Base-by-base conservation (phyloP, 2,113 vertebrate species). In the Platycercus adscitus region DNA sequence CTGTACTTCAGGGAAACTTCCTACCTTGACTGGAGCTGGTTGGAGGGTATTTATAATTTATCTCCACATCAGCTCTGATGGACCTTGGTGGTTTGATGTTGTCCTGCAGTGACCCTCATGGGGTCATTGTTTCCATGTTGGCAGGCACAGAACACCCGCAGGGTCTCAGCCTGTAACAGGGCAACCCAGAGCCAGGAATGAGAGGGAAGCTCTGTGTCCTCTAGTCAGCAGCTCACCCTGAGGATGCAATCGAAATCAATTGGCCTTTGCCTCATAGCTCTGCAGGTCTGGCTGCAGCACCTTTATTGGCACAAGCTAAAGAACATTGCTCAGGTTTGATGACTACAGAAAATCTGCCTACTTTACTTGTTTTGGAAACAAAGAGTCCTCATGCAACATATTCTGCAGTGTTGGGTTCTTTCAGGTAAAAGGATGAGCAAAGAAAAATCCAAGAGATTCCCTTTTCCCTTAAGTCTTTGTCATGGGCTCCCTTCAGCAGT, bases 11-110 rank as follows among this genome's bases (percentile, higher is more conserved):
- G 70, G 41, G 86, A 81, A 86, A 81, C 41, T 37, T 52, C 56
- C 52, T 70, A 3, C 66, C 17, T 41, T 64, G 37, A 25, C 33
- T n/a, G 37, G 71, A 86, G 47, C 64, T 43, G 21, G 6, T 24
- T 90, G 91, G 89, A 90, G 53, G 41, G 66, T 52, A 79, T 95
- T 93, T 72, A 76, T 73, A 33, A 90, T 81, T 41, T 23, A 81
- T 91, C 91, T 91, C 56, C 60, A 63, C 78, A 33, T 89, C 81
- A 61, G 52, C 75, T 86, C 37, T 65, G 81, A 65, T 86, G 29
- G 85, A 31, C 71, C 9, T 49, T 21, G 69, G 37, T 84, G 73
- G 81, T 81, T 76, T 77, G 89, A 50, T 70, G 79, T 13, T 53
- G 65, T 77, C 68, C 84, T 94, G 70, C 78, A 89, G 3, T 83